phyloP scores from a whole-genome alignment of 1,140 invertebrate genomes.

The Drosophila ironensis region DNA sequence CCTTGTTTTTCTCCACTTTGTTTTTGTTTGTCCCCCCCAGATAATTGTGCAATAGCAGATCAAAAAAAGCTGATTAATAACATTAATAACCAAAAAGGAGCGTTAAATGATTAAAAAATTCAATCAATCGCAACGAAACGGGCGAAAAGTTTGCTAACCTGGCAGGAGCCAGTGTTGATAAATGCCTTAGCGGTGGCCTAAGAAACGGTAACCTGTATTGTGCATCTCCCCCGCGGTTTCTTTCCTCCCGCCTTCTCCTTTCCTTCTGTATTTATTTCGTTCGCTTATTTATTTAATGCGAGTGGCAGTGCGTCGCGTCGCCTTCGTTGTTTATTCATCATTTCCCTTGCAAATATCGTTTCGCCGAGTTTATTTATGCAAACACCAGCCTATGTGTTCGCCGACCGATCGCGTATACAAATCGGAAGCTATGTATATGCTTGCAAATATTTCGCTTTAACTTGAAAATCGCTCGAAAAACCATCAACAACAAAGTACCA shows the following conservation, averaged over 20 bases:
- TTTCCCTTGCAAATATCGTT: conserved; percentile 25
- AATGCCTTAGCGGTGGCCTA: neutral
- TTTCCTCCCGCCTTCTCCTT: too few species aligned
- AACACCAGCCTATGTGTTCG: conserved; percentile 14
- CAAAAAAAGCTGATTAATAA: conserved; percentile 1
- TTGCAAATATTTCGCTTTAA: too few species aligned
- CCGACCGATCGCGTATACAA: conserved; percentile 6
- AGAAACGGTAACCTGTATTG: neutral
- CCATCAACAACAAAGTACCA: too few species aligned
- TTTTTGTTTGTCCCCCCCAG: conserved; percentile 37
- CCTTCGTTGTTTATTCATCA: conserved; percentile 9
- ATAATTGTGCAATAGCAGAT: conserved; percentile 62
- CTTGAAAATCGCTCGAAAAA: too few species aligned
- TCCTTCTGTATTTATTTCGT: neutral
- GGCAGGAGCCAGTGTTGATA: conserved; percentile 44
- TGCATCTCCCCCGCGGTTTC: neutral
- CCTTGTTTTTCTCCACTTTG: conserved; percentile 17
- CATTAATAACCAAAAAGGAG: conserved; percentile 12
- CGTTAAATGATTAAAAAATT: conserved; percentile 45
- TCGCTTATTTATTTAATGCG: neutral
- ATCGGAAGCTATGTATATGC: conserved; percentile 5
- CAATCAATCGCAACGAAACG: conserved; percentile 19
- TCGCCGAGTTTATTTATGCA: conserved; percentile 21
- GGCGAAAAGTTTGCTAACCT: conserved; percentile 8
- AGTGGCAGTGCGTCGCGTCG: too few species aligned